phyloP scores from a whole-genome alignment of 2,797 vertebrate species.

The Anolis apletophallus region DNA sequence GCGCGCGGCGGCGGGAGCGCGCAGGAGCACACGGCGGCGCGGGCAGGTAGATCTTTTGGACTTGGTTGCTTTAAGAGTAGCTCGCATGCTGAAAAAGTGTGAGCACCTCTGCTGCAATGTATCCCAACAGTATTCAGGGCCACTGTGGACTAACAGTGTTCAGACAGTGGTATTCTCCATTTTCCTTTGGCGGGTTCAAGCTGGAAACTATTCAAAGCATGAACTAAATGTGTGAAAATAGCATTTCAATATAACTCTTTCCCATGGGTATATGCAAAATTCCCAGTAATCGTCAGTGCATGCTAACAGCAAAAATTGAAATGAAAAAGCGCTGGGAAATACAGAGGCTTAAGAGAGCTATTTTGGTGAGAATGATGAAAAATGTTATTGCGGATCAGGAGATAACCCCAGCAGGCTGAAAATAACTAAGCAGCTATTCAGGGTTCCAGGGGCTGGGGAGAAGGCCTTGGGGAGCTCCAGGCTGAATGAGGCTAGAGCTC shows the following conservation, averaged over 20 bases:
- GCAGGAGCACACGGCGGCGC: too few relatives aligned
- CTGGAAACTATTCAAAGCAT: conserved; percentile 45
- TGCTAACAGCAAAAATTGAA: conserved; percentile 53
- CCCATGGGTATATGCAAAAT: conserved; percentile 38
- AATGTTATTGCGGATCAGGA: conserved; percentile 77
- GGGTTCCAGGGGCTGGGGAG: conserved; percentile 49
- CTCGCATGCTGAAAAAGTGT: too few relatives aligned
- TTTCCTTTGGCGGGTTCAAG: conserved; percentile 41
- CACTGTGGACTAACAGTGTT: neutral
- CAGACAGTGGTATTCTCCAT: neutral
- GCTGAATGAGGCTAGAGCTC: conserved; percentile 65
- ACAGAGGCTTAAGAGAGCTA: conserved; percentile 83
- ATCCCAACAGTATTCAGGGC: neutral
- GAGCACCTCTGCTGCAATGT: neutral
- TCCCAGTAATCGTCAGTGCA: conserved; percentile 24
- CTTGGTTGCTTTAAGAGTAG: too few relatives aligned
- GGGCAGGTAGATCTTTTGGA: too few relatives aligned
- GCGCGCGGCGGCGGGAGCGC: too few relatives aligned
- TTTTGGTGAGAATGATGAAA: conserved; percentile 84
- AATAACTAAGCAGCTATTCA: conserved; percentile 82
- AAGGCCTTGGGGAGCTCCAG: conserved; percentile 71
- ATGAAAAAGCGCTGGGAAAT: conserved; percentile 84
- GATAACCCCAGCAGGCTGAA: conserved; percentile 86
- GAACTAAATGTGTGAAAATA: conserved; percentile 61
- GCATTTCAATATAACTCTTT: conserved; percentile 63